These are phyloP conservation scores for Dissostichus mawsoni DNA, from an alignment of 2,113 vertebrate genomes.

Conservation along the genomic window DNA sequence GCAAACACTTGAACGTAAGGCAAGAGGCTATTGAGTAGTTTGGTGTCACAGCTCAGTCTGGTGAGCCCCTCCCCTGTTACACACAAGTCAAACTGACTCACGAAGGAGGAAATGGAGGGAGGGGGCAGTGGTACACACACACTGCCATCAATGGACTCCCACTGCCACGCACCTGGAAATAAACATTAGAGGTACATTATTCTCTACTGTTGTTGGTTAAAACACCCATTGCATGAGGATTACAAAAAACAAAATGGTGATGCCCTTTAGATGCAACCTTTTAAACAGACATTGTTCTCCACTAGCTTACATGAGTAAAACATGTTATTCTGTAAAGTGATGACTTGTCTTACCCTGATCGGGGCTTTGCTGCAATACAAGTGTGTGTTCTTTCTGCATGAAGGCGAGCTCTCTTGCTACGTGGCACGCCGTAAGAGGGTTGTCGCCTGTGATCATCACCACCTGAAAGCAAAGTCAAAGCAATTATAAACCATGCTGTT, in stretches of 20 bases:
- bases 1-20: constrained; percentile 85
- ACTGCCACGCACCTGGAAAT: constrained; percentile 86
- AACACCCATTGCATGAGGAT: neutral
- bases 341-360: constrained; percentile 58
- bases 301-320: neutral
- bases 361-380: constrained; percentile 86
- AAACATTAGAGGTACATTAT: constrained; percentile 2
- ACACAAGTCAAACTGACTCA: constrained; percentile 87
- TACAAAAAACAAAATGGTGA: neutral
- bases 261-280: neutral
- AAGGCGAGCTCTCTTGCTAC: constrained; percentile 96
- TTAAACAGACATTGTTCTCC: neutral
- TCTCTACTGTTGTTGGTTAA: neutral
- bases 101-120: constrained; percentile 76
- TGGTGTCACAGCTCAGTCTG: constrained; percentile 80
- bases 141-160: constrained; percentile 89
- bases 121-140: constrained; percentile 78
- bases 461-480: constrained; percentile 81
- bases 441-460: constrained; percentile 98
- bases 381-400: constrained; percentile 88
- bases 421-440: constrained; percentile 94
- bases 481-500: neutral
- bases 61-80: constrained; percentile 92
- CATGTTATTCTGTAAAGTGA: neutral
- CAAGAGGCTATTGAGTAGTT: constrained; percentile 77